phyloP scores from a whole-genome alignment of 2,113 vertebrate genomes.

The Thymallus thymallus region DNA sequence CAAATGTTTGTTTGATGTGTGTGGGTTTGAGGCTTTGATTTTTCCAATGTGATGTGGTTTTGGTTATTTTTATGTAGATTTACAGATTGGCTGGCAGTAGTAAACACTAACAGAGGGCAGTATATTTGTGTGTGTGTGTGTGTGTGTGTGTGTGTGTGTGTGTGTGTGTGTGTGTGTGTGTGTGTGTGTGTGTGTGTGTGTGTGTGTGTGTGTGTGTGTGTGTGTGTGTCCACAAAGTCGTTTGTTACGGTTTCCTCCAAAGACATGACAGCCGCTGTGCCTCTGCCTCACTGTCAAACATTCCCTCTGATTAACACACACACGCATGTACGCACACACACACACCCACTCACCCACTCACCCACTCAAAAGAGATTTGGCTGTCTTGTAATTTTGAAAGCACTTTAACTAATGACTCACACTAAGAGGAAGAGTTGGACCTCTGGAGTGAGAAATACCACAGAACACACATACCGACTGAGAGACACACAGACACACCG shows the following conservation, averaged over 20 bases:
- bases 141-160: no score
- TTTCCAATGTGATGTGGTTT: not conserved
- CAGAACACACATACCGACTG: not conserved
- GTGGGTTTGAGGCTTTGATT: not conserved
- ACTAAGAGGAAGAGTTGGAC: conserved; percentile 47
- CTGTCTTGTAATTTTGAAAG: conserved; percentile 33
- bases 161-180: no score
- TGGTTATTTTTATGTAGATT: no score
- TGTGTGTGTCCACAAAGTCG: not conserved
- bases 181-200: no score
- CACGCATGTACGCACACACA: not conserved
- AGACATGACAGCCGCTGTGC: no score
- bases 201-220: no score
- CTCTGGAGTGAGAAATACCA: conserved; percentile 57
- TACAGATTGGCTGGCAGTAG: no score
- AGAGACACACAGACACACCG: not conserved
- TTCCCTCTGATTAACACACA: not conserved
- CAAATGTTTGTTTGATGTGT: no score
- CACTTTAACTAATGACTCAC: conserved; percentile 48
- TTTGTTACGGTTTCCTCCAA: no score
- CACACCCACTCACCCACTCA: not conserved
- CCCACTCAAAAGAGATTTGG: conserved; percentile 23
- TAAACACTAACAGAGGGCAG: no score
- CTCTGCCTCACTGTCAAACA: no score
- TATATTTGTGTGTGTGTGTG: no score